A percentile compares a stretch with the other conserved stretches of the same genome.
phyloP scores from a whole-genome alignment of 2,888 invertebrate genomes.

The Eupelmus urozonus region DNA sequence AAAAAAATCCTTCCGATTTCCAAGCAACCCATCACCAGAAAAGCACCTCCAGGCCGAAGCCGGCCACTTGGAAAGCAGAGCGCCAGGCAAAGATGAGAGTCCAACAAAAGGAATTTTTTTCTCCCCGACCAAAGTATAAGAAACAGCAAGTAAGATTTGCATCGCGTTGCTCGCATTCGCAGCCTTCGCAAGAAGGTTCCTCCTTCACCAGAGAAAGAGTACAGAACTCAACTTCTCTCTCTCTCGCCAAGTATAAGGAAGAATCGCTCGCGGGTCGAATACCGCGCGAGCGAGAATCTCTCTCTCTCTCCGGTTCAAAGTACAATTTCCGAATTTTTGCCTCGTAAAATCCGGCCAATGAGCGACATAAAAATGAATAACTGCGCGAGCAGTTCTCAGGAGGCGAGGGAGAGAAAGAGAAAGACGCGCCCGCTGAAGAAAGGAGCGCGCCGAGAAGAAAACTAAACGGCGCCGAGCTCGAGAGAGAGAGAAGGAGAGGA shows the following conservation, averaged over 20 bases:
- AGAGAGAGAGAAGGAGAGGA: conserved; percentile 13
- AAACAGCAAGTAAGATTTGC: conserved; percentile 35
- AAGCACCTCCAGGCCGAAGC: too few species aligned
- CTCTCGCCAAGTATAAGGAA: conserved; percentile 7
- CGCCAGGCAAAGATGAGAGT: neutral
- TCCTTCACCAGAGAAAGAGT: too few species aligned
- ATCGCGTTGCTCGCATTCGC: conserved; percentile 1
- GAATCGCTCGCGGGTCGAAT: conserved; percentile 48
- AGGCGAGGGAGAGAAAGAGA: neutral
- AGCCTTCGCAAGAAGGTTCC: neutral
- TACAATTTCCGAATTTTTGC: conserved; percentile 77
- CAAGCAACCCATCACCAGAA: too few species aligned
- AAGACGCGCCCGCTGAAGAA: neutral
- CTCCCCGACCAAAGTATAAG: neutral
- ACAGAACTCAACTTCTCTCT: neutral
- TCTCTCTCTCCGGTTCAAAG: conserved; percentile 66
- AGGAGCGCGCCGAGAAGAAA: neutral
- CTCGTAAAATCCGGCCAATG: conserved; percentile 76
- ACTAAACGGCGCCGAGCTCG: neutral
- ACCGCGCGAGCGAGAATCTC: conserved; percentile 36
- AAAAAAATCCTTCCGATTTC: too few species aligned
- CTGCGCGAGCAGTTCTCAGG: conserved; percentile 59
- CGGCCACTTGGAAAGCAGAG: too few species aligned
- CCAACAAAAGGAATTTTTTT: neutral
- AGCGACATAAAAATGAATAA: conserved; percentile 76